Percentiles rank a stretch among this genome's conserved stretches.
These are phyloP conservation scores for Paracyprichromis sp. DNA, from an alignment of 2,113 vertebrate species.

Conservation along the genomic window DNA sequence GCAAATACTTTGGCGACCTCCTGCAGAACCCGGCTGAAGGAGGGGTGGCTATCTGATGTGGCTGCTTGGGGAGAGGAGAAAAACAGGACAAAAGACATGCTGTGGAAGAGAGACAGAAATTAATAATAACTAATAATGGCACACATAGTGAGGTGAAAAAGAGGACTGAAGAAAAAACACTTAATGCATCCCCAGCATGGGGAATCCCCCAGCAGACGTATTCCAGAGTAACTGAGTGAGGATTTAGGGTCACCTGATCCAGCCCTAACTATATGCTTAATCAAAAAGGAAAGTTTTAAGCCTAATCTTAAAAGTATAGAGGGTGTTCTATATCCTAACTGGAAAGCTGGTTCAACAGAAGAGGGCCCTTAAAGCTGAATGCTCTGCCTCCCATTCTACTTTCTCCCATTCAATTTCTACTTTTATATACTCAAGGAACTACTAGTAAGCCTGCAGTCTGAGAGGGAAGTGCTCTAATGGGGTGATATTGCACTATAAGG, in stretches of 20 bases:
- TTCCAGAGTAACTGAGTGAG: neutral
- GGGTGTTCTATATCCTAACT: neutral
- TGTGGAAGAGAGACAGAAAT: neutral
- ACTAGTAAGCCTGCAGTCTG: neutral
- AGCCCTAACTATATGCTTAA: neutral
- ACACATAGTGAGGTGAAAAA: neutral
- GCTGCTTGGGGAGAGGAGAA: neutral
- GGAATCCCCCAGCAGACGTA: neutral
- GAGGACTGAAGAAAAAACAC: neutral
- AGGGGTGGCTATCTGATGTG: neutral
- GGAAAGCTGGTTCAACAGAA: neutral
- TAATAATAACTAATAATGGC: neutral
- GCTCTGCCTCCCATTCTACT: neutral
- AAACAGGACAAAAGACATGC: neutral
- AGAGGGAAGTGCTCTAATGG: neutral
- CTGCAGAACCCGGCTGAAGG: neutral
- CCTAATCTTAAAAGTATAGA: neutral
- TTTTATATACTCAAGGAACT: neutral
- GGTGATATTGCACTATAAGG: neutral
- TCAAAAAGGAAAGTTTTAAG: neutral
- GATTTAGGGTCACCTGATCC: neutral
- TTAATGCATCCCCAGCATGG: neutral
- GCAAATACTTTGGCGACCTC: neutral
- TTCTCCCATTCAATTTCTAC: neutral
- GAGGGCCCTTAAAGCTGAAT: neutral